Percentiles rank a stretch among this genome's conserved stretches.
These are phyloP conservation scores for Diplolepis rosae DNA, from an alignment of 2,888 invertebrate genomes.

Conservation along the genomic window DNA sequence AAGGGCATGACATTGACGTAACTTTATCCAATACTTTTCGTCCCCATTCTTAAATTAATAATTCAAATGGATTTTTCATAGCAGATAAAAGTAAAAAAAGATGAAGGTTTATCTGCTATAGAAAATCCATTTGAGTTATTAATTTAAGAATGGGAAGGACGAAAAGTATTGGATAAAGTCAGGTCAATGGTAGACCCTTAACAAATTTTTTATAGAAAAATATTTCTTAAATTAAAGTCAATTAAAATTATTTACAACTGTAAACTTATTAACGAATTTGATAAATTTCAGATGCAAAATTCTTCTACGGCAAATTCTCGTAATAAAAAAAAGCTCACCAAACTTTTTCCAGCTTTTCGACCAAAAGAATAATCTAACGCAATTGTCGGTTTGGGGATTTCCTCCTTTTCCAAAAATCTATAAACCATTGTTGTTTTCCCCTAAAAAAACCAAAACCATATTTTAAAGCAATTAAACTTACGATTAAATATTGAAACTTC, in stretches of 20 bases:
- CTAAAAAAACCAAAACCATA: constrained; percentile 70
- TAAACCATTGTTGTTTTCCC: constrained; percentile 89
- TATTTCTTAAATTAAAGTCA: neutral
- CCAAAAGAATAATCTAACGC: constrained; percentile 92
- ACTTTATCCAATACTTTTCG: too few relatives aligned
- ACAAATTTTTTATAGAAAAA: constrained; percentile 5
- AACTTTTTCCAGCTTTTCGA: constrained; percentile 80
- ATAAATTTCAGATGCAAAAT: too few relatives aligned
- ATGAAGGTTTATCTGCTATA: neutral
- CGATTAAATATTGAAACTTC: neutral
- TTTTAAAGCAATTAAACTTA: neutral
- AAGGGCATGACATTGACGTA: too few relatives aligned
- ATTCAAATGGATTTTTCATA: too few relatives aligned
- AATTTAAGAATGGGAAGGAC: too few relatives aligned
- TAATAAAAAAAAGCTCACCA: constrained; percentile 70
- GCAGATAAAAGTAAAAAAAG: neutral
- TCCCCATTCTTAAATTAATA: too few relatives aligned
- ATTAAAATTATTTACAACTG: too few relatives aligned
- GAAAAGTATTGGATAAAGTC: too few relatives aligned
- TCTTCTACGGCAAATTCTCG: too few relatives aligned
- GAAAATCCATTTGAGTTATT: too few relatives aligned
- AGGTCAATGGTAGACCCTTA: neutral
- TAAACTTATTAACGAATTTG: too few relatives aligned
- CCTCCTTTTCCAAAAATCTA: constrained; percentile 86
- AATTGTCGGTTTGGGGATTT: constrained; percentile 84